Evolutionary conservation across 2,888 invertebrate species (phyloP), one percentile per base, ranked within the genome.

Genomic region (Pemphredon lugubris): DNA sequence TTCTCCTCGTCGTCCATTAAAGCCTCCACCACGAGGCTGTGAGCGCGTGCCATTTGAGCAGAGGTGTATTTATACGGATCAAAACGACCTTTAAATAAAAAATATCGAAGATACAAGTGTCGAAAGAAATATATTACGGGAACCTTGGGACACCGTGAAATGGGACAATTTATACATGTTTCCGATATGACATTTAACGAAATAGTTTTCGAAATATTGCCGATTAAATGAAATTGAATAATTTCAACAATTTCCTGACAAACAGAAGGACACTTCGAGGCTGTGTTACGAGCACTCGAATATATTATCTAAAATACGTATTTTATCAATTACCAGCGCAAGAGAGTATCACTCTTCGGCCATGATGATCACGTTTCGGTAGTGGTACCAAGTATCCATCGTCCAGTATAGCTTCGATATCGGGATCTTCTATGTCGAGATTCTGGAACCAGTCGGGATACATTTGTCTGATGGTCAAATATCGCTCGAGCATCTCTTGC

Each of bases 371-470:
- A 44, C 95, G 92, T 84, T 95, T 93, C 0, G 93, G 92, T 76
- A 96, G 87, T 0, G 96, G 95, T 11, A 96, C 93, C 71, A 96
- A 84, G 79, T 95, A 96, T 0, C 97, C 97, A 16, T 93, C 93
- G 73, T 95, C 94, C 73, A 97, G 93, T 37, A 97, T 95, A 39
- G 95, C 95, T 16, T 94, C 93, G 68, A 97, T 91, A 53, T 94
- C 93, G 0, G 95, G 94, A 86, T 97, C 96, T 65, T 95, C 91
- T 54, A 95, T 93, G 84, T 96, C 95, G 50, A 97, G 90, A 64
- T 94, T 94, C 79, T 93, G 92, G 91, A 97, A 97, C 96, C 97
- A 97, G 53, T 95, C 93, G 0, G 97, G 96, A 84, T 96, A 95
- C 83, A 96, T 91, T 88, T 96, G 95, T 4, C 97, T 92, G 76